These are phyloP conservation scores for Scomber japonicus DNA, from an alignment of 2,113 vertebrate species.

Conservation along the genomic window DNA sequence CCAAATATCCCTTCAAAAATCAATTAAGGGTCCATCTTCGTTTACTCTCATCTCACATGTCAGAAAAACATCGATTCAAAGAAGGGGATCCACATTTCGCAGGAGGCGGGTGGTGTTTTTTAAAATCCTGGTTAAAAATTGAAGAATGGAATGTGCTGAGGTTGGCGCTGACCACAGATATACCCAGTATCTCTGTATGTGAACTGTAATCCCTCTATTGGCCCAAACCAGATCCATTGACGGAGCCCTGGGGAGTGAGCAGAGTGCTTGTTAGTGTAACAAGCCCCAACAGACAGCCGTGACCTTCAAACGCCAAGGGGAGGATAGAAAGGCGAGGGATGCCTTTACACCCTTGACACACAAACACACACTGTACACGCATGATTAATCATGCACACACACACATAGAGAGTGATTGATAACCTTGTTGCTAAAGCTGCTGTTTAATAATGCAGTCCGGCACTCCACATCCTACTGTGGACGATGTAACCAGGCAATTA, in stretches of 20 bases:
- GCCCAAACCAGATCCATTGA: slow-evolving; percentile 24
- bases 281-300: slow-evolving; percentile 45
- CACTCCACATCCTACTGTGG: slow-evolving; percentile 4
- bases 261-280: slow-evolving; percentile 66
- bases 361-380: background rate
- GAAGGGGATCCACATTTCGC: background rate
- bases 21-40: background rate
- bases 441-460: slow-evolving; percentile 59
- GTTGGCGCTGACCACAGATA: slow-evolving; percentile 1
- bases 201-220: slow-evolving; percentile 21
- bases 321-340: slow-evolving; percentile 24
- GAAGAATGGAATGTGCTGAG: slow-evolving; percentile 19
- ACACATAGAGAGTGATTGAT: slow-evolving; percentile 36
- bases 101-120: slow-evolving; percentile 16
- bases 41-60: background rate
- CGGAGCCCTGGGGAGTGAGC: slow-evolving; percentile 26
- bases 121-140: slow-evolving; percentile 1
- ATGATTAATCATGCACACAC: slow-evolving; percentile 7
- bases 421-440: slow-evolving; percentile 17
- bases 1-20: background rate
- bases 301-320: slow-evolving; percentile 57
- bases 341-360: slow-evolving; percentile 12
- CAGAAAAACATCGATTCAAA: slow-evolving; percentile 17
- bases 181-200: background rate
- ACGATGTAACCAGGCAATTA: slow-evolving; percentile 49